Evolutionary conservation across 2,888 invertebrate species (phyloP).

Genomic region (Nemapogon koenigi): DNA sequence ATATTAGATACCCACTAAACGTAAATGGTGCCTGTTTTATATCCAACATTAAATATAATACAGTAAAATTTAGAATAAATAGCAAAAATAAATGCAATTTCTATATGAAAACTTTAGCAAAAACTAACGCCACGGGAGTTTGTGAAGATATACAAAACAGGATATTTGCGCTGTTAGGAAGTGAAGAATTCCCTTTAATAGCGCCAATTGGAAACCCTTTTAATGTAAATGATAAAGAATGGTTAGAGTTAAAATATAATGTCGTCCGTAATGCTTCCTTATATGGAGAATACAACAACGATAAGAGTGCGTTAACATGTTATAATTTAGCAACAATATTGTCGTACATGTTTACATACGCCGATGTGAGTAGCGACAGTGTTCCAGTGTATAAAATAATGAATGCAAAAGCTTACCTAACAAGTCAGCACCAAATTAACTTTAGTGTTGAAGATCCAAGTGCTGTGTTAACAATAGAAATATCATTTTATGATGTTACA

Average conservation of each 20-base stretch:
- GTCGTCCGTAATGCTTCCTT: neutral
- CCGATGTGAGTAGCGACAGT: slow-evolving; percentile 23
- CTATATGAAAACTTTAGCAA: slow-evolving; percentile 13
- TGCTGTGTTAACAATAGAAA: slow-evolving; percentile 36
- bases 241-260: slow-evolving; percentile 21
- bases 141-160: slow-evolving; percentile 35
- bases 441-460: slow-evolving; percentile 31
- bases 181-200: slow-evolving; percentile 25
- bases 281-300: slow-evolving; percentile 29
- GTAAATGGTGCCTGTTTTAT: slow-evolving; percentile 44
- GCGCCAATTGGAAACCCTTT: slow-evolving; percentile 44
- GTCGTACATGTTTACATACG: slow-evolving; percentile 31
- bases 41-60: slow-evolving; percentile 30
- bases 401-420: slow-evolving; percentile 22
- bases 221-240: slow-evolving; percentile 29
- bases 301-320: slow-evolving; percentile 31
- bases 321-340: slow-evolving; percentile 35
- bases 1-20: slow-evolving; percentile 36
- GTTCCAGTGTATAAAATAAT: slow-evolving; percentile 33
- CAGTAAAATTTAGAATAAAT: slow-evolving; percentile 54
- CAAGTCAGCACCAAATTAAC: slow-evolving; percentile 26
- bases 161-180: slow-evolving; percentile 25
- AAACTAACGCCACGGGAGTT: slow-evolving; percentile 20
- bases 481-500: slow-evolving; percentile 40
- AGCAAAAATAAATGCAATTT: slow-evolving; percentile 46